Conservation (phyloP, 37 sponge, comb jelly and placozoan genomes). For the Geodia barretti region DNA sequence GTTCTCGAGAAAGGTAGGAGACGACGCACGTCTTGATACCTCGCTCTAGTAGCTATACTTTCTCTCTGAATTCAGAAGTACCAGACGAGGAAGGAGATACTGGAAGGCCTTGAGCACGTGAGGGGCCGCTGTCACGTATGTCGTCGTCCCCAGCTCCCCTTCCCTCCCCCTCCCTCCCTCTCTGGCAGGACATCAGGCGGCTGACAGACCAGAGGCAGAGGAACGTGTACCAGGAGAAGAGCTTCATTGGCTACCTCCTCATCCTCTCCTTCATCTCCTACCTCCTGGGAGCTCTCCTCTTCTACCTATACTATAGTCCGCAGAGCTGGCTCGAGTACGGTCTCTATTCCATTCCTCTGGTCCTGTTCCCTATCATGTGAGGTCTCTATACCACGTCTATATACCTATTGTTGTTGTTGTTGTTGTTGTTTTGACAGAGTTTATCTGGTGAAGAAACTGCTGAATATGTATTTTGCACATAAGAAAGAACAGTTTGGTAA, state of each 20-base stretch:
- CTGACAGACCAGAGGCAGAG: neutral
- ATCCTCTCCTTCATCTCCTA: constrained; percentile 54
- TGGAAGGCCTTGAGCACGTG: constrained; percentile 34
- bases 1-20: no score
- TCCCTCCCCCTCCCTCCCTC: neutral
- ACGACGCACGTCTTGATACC: no score
- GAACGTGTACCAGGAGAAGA: constrained; percentile 47
- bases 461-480: constrained; percentile 40
- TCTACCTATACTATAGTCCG: constrained; percentile 61
- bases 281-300: constrained; percentile 29
- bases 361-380: constrained; percentile 74
- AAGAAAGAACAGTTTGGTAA: constrained; percentile 41
- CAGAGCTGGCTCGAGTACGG: constrained; percentile 36
- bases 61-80: no score
- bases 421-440: constrained; percentile 37
- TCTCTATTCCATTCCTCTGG: constrained; percentile 20
- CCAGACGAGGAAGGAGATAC: constrained; percentile 23
- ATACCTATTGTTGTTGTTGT: no score
- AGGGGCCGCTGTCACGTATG: no score
- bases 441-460: constrained; percentile 46
- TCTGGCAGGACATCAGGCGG: constrained; percentile 19
- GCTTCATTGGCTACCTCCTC: constrained; percentile 60
- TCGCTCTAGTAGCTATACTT: no score
- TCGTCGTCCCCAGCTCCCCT: no score
- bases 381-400: no score